Evolutionary conservation across 1,140 invertebrate genomes (phyloP).

Genomic region (Ptiloglossa arizonensis): DNA sequence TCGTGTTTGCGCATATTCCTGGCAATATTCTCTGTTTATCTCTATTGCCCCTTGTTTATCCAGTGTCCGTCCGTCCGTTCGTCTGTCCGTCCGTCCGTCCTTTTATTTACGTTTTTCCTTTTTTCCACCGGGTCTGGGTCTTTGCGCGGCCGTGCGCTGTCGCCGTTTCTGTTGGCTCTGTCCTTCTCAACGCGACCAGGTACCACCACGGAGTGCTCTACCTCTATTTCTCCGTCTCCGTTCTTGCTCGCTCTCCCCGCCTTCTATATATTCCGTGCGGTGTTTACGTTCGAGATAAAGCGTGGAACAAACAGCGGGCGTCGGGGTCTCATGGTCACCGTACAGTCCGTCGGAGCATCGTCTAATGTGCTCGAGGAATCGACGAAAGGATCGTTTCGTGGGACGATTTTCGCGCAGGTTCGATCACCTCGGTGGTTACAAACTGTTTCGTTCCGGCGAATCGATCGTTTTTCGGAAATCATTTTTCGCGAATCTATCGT

Average conservation of each 20-base stretch:
- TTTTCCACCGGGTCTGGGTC: conserved; percentile 63
- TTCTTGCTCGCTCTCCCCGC: conserved; percentile 29
- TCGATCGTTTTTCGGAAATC: too few species aligned
- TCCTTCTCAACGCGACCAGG: conserved; percentile 49
- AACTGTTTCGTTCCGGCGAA: too few species aligned
- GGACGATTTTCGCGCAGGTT: conserved; percentile 16
- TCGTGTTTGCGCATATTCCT: conserved; percentile 79
- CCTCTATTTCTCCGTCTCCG: conserved; percentile 40
- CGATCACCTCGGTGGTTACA: too few species aligned
- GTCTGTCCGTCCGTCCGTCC: conserved; percentile 69
- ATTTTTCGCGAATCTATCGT: too few species aligned
- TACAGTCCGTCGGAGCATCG: conserved; percentile 67
- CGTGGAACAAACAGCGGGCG: conserved; percentile 77
- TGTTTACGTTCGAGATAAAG: conserved; percentile 79
- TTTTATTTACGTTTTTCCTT: conserved; percentile 71
- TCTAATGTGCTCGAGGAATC: conserved; percentile 54
- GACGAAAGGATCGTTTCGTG: conserved; percentile 26
- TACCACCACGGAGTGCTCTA: conserved; percentile 47
- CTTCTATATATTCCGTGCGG: conserved; percentile 72
- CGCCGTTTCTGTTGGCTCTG: conserved; percentile 40
- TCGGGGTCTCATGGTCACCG: conserved; percentile 75
- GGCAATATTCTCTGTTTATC: conserved; percentile 80
- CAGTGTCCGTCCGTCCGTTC: conserved; percentile 73
- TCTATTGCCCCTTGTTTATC: conserved; percentile 80
- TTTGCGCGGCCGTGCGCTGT: conserved; percentile 60